Base-by-base conservation (phyloP, 2,888 invertebrate genomes). In the Cryptus viduatorius region DNA sequence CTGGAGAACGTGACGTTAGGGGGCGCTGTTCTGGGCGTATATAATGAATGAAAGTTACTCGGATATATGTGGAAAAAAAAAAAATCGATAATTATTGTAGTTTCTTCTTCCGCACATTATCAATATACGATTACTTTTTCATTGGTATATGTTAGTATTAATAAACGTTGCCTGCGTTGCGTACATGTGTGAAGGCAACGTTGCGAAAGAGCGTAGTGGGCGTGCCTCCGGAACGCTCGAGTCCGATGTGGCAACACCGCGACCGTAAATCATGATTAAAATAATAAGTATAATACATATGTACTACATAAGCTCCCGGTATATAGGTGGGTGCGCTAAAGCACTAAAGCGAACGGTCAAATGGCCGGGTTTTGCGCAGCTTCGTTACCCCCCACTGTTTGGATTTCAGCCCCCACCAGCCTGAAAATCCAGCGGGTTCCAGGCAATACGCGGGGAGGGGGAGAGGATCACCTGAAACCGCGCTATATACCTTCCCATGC, bases 231-330 rank as follows among this genome's bases (percentile, higher is more conserved):
- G 10, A 29, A 44, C 65, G 48, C 48, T 14, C 46, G 75, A 19
- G 73, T 73, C 77, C 87, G 88, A 92, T 86, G 84, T 87, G 93
- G 93, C 93, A 93, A 93, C 93, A 87, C 80, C 86, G 93, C 92
- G 84, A 84, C 89, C 91, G 90, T 93, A 92, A 93, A 93, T 93
- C 92, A 93, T 91, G 92, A 92, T 93, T 93, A 92, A 93, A 93
- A 92, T 93, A 93, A 92, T 93, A 93, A 93, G 92, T 92, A 92
- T 90, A 91, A 89, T 91, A 90, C 89, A 92, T 90, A 90, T 89
- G 90, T 90, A 91, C 89, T 92, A 91, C 86, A 91, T 91, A 90
- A 86, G 90, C 67, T 87, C 85, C 73, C 59, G n/a, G 83, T 87
- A 88, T 69, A 87, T 88, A 89, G 87, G 86, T 72, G 89, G 89